Evolutionary conservation across 2,888 invertebrate genomes (phyloP).

Genomic region (Griposia aprilina): DNA sequence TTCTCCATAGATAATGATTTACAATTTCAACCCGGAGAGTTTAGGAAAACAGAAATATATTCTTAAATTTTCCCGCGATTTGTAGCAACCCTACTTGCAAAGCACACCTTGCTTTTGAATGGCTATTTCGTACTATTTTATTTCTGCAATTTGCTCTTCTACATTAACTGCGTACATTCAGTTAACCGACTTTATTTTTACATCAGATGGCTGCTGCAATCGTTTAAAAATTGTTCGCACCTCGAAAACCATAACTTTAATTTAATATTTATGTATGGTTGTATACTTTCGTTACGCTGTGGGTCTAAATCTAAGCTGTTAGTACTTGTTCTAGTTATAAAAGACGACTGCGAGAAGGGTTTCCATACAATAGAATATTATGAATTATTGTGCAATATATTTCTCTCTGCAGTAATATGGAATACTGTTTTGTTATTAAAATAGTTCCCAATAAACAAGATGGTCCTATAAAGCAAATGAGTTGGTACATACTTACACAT

Average conservation of each 20-base stretch:
- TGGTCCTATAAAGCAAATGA: slow-evolving; percentile 56
- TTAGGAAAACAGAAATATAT: slow-evolving; percentile 5
- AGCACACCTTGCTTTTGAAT: slow-evolving; percentile 10
- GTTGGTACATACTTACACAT: slow-evolving; percentile 83
- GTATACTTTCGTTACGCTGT: slow-evolving; percentile 50
- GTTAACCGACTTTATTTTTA: slow-evolving; percentile 13
- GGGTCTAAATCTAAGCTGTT: slow-evolving; percentile 57
- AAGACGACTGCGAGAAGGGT: slow-evolving; percentile 59
- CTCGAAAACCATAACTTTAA: slow-evolving; percentile 34
- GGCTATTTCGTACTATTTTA: slow-evolving; percentile 34
- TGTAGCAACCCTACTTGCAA: slow-evolving; percentile 30
- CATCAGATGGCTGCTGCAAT: neutral
- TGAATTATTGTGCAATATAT: slow-evolving; percentile 64
- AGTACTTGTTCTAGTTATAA: slow-evolving; percentile 58
- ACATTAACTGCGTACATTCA: slow-evolving; percentile 15
- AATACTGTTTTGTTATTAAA: slow-evolving; percentile 62
- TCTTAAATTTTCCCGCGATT: slow-evolving; percentile 14
- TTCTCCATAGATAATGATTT: neutral
- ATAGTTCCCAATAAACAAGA: slow-evolving; percentile 58
- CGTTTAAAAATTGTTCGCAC: slow-evolving; percentile 35
- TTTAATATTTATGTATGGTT: slow-evolving; percentile 50
- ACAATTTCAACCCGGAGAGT: neutral
- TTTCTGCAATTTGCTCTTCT: slow-evolving; percentile 35
- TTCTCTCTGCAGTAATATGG: slow-evolving; percentile 46
- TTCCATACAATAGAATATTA: slow-evolving; percentile 65